phyloP scores from a whole-genome alignment of 2,113 vertebrate species.

The Mesocricetus auratus region DNA sequence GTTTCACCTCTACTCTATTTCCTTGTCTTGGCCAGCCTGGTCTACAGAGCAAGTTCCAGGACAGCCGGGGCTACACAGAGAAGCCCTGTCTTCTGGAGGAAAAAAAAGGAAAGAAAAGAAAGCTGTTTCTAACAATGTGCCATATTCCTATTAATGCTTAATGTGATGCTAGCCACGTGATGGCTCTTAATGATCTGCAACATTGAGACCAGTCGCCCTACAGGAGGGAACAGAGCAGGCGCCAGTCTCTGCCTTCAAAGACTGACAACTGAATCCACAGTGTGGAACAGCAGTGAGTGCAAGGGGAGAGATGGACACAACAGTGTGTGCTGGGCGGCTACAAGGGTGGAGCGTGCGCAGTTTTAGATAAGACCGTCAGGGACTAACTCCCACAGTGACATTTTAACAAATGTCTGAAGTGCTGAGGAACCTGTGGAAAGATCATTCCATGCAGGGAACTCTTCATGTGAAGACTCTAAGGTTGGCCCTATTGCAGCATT shows the following conservation, averaged over 20 bases:
- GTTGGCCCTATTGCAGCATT: background rate
- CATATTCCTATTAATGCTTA: background rate
- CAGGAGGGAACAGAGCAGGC: background rate
- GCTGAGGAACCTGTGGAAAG: background rate
- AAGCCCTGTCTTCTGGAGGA: background rate
- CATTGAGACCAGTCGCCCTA: background rate
- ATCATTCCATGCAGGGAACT: background rate
- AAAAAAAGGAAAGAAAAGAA: background rate
- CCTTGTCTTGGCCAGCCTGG: background rate
- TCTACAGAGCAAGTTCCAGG: background rate
- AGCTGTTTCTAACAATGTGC: background rate
- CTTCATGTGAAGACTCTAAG: background rate
- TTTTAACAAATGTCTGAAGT: background rate
- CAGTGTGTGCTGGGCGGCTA: background rate
- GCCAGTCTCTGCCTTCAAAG: background rate
- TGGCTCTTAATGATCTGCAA: background rate
- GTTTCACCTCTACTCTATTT: background rate
- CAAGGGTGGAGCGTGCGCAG: rapidly evolving
- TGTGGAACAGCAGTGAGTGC: background rate
- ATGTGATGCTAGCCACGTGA: slow-evolving; percentile 15
- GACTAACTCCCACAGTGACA: background rate
- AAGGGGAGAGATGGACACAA: background rate
- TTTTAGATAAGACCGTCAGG: background rate
- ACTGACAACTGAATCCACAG: background rate
- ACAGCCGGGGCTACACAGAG: background rate